Evolutionary conservation across 2,797 vertebrate species (phyloP), one percentile per base, ranked within the genome.

Genomic region (Thaleichthys pacificus): DNA sequence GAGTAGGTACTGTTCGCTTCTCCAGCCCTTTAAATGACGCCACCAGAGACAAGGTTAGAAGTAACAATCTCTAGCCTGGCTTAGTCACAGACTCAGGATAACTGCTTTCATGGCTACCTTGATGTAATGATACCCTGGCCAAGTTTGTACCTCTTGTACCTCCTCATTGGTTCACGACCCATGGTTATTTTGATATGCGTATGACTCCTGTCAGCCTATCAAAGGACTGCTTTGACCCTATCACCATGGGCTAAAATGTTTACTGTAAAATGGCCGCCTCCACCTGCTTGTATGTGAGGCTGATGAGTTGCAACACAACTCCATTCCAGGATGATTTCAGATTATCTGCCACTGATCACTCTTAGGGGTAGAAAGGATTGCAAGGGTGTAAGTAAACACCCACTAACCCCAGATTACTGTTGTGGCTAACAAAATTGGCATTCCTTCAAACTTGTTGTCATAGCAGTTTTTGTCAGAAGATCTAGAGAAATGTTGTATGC

Each of bases 1-100:
- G 93, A 94, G 93, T 94, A 94, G 92, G 93, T 94, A 93, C 93
- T 74, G 87, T 88, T 75, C 61, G 66, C 62, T 77, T 66, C 69
- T 71, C 75, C 65, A 75, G 42, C 22, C 56, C 66, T 28, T 71
- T 77, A 61, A 66, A 15, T 38, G 72, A 65, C 58, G 65, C 35
- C 66, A 64, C 71, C 49, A 35, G 54, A 73, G 68, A 58, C 66
- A 72, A 62, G 61, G 61, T 69, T 69, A 66, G 61, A 68, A 78
- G 68, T 9, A 70, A 47, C 68, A 22, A 47, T 42, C 54, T 22
- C 30, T 58, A 49, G 47, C 22, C 22, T 26, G 51, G 51, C 17
- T 56, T 5, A 17, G 5, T 17, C 17, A 17, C 17, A 56, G 58
- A 63, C 14, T 63, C 30, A n/a, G 61, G 61, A 30, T 8, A 30